Base-by-base conservation (phyloP, 2,888 invertebrate genomes). In the Stenoptilia bipunctidactyla region DNA sequence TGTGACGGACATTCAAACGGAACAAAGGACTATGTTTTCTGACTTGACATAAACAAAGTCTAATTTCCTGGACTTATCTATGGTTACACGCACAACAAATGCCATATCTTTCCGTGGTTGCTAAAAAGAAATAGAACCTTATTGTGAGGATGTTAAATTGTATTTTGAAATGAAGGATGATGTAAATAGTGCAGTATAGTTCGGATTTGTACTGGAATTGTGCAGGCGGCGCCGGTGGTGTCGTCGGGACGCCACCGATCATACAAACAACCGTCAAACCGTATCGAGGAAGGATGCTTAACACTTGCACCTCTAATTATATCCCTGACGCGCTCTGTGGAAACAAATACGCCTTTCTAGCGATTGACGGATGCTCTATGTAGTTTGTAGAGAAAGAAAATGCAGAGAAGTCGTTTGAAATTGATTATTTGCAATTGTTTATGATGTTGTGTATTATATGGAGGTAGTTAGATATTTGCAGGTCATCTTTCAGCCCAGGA, bases 271-370 rank as follows among this genome's bases (percentile, higher is more conserved):
- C 53, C 65, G 62, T 62, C 67, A 68, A 70, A 67, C 71, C 77
- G 69, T 69, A 61, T 71, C 68, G 77, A 74, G 72, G 72, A 77
- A 75, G 75, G 77, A 79, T 76, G 70, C 71, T 71, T 70, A 73
- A 66, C 76, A 75, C 71, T 77, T 71, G 72, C 70, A 75, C 68
- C 74, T 74, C 72, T 79, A 77, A 79, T 77, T 74, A 75, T 76
- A 77, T 66, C 73, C 66, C 46, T 51, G 65, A 66, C 66, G 71
- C 67, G 67, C 59, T 55, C 51, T 70, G 58, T 53, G 48, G 62
- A 69, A 79, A 76, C 66, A 73, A 79, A 77, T 62, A 20, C 57
- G 56, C 58, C 56, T 61, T 56, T 59, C 55, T 56, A 54, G 52
- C 46, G 49, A 25, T 9, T 25, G 25, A 25, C 25, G 25, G 9